These are phyloP conservation scores for Varecia variegata DNA, from an alignment of 2,797 vertebrate genomes.

Conservation along the genomic window DNA sequence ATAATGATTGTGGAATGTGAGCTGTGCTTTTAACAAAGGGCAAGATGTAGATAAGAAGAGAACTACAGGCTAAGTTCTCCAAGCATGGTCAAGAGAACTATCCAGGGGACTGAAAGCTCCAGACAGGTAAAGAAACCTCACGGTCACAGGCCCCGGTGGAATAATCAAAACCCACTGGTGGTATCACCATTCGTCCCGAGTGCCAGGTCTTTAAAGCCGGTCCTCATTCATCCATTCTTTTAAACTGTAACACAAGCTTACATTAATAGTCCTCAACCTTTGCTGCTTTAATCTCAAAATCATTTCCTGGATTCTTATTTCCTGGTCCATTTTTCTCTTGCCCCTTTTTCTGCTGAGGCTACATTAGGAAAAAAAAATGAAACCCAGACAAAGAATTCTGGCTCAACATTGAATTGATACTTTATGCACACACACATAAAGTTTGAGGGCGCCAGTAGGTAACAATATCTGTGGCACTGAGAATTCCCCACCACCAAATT, in stretches of 20 bases:
- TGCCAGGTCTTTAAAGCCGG: neutral
- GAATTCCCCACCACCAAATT: neutral
- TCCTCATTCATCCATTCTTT: neutral
- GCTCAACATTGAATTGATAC: neutral
- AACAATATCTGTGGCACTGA: neutral
- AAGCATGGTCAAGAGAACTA: neutral
- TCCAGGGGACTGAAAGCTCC: neutral
- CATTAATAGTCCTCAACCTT: neutral
- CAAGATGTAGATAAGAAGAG: constrained; percentile 50
- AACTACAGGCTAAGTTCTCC: neutral
- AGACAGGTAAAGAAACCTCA: neutral
- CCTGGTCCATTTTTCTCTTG: neutral
- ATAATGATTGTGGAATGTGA: constrained; percentile 61
- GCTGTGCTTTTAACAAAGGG: constrained; percentile 42
- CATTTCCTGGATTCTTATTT: constrained; percentile 17
- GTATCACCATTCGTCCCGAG: neutral
- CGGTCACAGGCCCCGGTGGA: neutral
- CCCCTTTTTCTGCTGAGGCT: neutral
- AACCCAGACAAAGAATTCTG: neutral
- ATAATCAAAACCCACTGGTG: neutral
- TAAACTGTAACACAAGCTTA: neutral
- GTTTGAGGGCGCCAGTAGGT: neutral
- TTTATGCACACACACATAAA: neutral
- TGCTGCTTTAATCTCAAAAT: constrained; percentile 10
- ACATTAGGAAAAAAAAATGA: neutral